phyloP scores from a whole-genome alignment of 2,888 invertebrate species.

The Plemyria rubiginata region DNA sequence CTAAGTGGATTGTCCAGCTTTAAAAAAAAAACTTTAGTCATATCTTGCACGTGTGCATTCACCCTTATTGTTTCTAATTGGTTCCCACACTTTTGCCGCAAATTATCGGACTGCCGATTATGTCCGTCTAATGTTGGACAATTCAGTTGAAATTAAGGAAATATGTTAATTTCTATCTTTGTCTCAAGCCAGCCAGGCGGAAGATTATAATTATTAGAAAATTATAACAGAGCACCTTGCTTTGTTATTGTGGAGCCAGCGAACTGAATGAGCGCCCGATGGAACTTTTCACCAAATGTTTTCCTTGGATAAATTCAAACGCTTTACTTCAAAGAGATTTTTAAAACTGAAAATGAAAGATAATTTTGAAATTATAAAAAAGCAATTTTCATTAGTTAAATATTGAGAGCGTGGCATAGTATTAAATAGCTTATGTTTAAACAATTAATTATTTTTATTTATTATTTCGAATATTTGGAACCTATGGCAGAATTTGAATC shows the following conservation, averaged over 20 bases:
- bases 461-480: too few relatives aligned
- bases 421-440: too few relatives aligned
- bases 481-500: too few relatives aligned
- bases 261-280: conserved; percentile 54
- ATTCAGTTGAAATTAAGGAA: conserved; percentile 76
- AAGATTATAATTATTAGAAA: conserved; percentile 82
- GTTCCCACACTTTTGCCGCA: conserved; percentile 72
- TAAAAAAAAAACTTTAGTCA: too few relatives aligned
- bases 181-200: conserved; percentile 74
- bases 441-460: too few relatives aligned
- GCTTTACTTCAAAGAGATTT: conserved; percentile 5
- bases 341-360: not conserved
- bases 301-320: conserved; percentile 30
- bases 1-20: too few relatives aligned
- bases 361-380: not conserved
- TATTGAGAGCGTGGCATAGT: too few relatives aligned
- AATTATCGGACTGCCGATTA: conserved; percentile 72
- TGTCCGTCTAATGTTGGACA: conserved; percentile 78
- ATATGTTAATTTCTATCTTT: conserved; percentile 81
- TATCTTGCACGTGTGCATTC: conserved; percentile 23
- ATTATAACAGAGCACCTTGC: conserved; percentile 65
- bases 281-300: conserved; percentile 55
- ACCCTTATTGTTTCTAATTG: conserved; percentile 63
- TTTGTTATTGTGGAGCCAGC: conserved; percentile 56
- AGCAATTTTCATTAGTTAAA: not conserved